phyloP scores from a whole-genome alignment of 2,113 vertebrate species.

The Vidua macroura region DNA sequence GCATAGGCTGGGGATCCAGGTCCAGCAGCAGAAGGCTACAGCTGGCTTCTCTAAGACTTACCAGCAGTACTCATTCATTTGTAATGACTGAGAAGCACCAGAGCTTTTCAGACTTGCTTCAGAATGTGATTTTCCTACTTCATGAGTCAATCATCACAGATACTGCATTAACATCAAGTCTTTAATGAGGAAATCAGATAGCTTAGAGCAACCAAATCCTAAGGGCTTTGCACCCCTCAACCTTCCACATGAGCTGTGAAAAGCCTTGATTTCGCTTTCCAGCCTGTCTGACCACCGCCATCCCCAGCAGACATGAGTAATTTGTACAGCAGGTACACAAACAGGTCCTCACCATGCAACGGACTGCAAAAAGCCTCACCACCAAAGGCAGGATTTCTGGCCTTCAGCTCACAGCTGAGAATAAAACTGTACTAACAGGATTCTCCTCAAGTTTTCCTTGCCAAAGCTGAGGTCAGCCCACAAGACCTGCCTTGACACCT shows the following conservation, averaged over 20 bases:
- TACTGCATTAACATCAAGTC: not conserved
- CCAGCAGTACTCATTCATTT: not conserved
- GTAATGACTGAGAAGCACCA: not conserved
- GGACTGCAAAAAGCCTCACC: not conserved
- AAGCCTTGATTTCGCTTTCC: not conserved
- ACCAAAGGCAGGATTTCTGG: not conserved
- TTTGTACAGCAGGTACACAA: not conserved
- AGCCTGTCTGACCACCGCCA: not conserved
- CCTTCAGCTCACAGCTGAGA: not conserved
- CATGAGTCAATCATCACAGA: not conserved
- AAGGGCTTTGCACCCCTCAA: not conserved
- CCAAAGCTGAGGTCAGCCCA: not conserved
- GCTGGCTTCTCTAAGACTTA: not conserved
- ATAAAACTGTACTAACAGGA: conserved; percentile 1
- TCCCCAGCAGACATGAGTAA: not conserved
- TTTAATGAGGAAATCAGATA: not conserved
- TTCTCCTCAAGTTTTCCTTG: not conserved
- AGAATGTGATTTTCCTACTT: not conserved
- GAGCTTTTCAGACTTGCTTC: not conserved
- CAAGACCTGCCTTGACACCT: not conserved
- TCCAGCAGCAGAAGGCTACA: not conserved
- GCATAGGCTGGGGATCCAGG: not conserved
- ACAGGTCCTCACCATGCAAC: not conserved
- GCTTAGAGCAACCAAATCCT: not conserved
- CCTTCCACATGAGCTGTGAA: not conserved